Evolutionary conservation across 2,797 vertebrate species (phyloP), one percentile per base, ranked within the genome.

Genomic region (Phalanger gymnotis): DNA sequence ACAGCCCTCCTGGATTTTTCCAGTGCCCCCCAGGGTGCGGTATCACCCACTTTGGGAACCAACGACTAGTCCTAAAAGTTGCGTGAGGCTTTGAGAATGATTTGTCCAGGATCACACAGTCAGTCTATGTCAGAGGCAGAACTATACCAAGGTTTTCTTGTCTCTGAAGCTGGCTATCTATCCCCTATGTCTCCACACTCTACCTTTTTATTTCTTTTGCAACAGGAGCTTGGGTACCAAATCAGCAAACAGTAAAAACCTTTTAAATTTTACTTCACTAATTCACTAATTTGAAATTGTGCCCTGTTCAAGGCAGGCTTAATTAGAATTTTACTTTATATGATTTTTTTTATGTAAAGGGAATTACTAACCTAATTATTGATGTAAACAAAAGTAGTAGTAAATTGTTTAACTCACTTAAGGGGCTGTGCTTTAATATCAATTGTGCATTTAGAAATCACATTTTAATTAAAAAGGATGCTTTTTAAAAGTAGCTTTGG

Each of bases 311-410:
- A 87, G 92, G 54, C 34, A 7, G 22, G 54, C 40, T 93, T 92
- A 30, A 90, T 90, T 61, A 55, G 92, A 58, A 14, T 93, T 97
- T 90, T 52, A 11, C 14, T 91, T 97, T 96, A 54, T 73, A 93
- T 93, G 73, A 34, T 61, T 34, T 61, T 96, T 30, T 94, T 95
- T 61, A 30, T 73, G 94, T 55, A 66, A 53, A 94, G 54, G 94
- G 19, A 51, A 90, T 90, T 96, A 22, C 73, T 51, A 53, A 95
- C 95, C 31, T 34, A 94, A 94, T 92, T 93, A 92, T 11, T 31
- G 90, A 55, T 90, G 2, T 87, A 95, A 94, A 81, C 7, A 91
- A 87, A 56, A 56, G 25, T 95, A 13, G 22, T 93, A 30, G 56
- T 93, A 54, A 54, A 27, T 91, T 61, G 56, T 89, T 93, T 93